phyloP scores from a whole-genome alignment of 2,888 invertebrate species.

The Acanthacorydalis orientalis region DNA sequence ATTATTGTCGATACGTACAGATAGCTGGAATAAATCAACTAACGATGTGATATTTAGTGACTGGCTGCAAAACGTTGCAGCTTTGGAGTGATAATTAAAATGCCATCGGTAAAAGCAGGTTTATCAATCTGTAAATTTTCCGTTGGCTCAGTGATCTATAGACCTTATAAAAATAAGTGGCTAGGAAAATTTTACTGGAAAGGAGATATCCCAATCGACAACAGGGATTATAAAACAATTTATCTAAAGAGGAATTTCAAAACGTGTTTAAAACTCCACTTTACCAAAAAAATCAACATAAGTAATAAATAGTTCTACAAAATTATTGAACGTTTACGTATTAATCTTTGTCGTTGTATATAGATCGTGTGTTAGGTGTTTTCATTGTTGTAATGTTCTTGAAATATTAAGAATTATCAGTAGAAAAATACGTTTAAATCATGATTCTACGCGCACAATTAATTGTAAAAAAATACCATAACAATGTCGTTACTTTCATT shows the following conservation, averaged over 20 bases:
- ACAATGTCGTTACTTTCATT: too few species aligned
- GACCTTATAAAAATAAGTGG: constrained; percentile 15
- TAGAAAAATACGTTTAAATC: not conserved
- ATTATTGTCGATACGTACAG: too few species aligned
- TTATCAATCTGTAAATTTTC: not conserved
- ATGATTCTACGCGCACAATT: not conserved
- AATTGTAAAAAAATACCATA: too few species aligned
- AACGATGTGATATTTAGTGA: too few species aligned
- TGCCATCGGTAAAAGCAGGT: not conserved
- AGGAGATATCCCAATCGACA: constrained; percentile 12
- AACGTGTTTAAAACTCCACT: not conserved
- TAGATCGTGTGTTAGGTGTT: not conserved
- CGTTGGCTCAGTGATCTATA: not conserved
- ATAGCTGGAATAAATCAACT: too few species aligned
- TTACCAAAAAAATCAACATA: not conserved
- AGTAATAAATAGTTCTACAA: not conserved
- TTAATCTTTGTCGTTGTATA: too few species aligned
- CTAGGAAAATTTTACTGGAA: constrained; percentile 19
- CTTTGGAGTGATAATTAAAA: not conserved
- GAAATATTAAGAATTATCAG: not conserved
- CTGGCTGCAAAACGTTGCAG: not conserved
- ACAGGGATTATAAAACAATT: constrained; percentile 17
- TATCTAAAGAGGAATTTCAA: not conserved
- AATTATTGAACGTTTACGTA: not conserved
- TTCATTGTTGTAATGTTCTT: not conserved